Evolutionary conservation across 1,140 invertebrate genomes (phyloP).

Genomic region (Drosophila insularis): DNA sequence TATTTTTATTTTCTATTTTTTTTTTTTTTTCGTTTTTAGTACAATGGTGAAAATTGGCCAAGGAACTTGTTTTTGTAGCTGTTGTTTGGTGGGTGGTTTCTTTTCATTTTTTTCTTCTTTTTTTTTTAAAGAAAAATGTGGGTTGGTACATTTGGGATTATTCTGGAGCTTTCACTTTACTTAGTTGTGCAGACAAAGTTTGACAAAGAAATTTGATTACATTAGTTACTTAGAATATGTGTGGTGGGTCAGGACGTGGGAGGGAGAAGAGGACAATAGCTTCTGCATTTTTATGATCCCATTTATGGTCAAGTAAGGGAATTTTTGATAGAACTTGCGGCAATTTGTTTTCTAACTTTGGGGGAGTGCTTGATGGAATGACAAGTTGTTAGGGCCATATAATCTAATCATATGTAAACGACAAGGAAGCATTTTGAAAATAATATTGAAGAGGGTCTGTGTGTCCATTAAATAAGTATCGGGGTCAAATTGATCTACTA

Average conservation of each 20-base stretch:
- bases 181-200: slow-evolving; percentile 62
- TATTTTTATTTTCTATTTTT: background rate
- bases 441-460: no score
- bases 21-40: background rate
- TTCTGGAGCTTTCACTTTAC: slow-evolving; percentile 49
- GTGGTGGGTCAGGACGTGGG: background rate
- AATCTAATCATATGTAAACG: background rate
- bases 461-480: no score
- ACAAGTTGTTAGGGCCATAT: background rate
- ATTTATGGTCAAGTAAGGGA: slow-evolving; percentile 5
- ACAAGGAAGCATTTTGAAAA: no score
- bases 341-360: slow-evolving; percentile 1
- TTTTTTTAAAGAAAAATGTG: slow-evolving; percentile 37
- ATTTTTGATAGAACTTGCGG: background rate
- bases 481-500: no score
- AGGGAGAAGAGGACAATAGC: background rate
- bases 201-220: slow-evolving; percentile 69
- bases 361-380: background rate
- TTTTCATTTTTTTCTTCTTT: no score
- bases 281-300: slow-evolving; percentile 12
- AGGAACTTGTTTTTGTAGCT: slow-evolving; percentile 1
- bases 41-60: slow-evolving; percentile 54
- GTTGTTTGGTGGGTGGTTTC: background rate
- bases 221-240: slow-evolving; percentile 30
- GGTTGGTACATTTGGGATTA: slow-evolving; percentile 37